A percentile compares a stretch with the other conserved stretches of the same genome.
These are phyloP conservation scores for Proisotoma minuta DNA, from an alignment of 2,888 invertebrate species.

Conservation along the genomic window DNA sequence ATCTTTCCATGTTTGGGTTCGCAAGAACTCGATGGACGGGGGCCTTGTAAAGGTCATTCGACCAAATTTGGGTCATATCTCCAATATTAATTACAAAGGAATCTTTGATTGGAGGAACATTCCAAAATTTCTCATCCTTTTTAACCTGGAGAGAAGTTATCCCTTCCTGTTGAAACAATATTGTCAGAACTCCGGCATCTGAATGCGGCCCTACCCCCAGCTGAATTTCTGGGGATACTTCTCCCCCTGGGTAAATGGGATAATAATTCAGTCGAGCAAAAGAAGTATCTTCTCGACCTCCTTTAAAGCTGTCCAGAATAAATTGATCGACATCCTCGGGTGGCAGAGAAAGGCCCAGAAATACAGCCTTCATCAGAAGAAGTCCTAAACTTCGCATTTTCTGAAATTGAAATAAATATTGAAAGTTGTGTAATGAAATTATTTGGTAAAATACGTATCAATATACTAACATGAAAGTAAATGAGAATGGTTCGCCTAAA, in stretches of 20 bases:
- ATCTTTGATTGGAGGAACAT: conserved; percentile 34
- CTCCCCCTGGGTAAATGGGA: conserved; percentile 16
- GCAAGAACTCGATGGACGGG: conserved; percentile 36
- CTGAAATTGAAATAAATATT: too few relatives aligned
- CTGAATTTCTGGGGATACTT: background rate
- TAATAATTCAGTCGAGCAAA: conserved; percentile 37
- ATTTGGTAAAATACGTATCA: too few relatives aligned
- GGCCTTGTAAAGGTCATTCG: conserved; percentile 32
- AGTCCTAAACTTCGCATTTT: background rate
- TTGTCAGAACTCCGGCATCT: conserved; percentile 34
- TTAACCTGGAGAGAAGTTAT: conserved; percentile 34
- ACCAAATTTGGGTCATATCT: conserved; percentile 39
- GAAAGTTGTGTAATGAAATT: too few relatives aligned
- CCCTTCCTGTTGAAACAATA: conserved; percentile 32
- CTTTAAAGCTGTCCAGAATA: conserved; percentile 21
- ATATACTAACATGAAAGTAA: conserved; percentile 23
- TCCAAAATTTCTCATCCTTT: conserved; percentile 30
- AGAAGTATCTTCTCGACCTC: conserved; percentile 25
- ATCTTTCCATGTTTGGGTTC: conserved; percentile 21
- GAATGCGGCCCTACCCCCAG: conserved; percentile 42
- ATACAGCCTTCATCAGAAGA: background rate
- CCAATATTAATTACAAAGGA: conserved; percentile 40
- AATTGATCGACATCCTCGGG: background rate
- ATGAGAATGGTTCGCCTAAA: conserved; percentile 14
- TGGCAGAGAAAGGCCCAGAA: background rate